Evolutionary conservation across 2,888 invertebrate species (phyloP).

Genomic region (Dione vanillae): DNA sequence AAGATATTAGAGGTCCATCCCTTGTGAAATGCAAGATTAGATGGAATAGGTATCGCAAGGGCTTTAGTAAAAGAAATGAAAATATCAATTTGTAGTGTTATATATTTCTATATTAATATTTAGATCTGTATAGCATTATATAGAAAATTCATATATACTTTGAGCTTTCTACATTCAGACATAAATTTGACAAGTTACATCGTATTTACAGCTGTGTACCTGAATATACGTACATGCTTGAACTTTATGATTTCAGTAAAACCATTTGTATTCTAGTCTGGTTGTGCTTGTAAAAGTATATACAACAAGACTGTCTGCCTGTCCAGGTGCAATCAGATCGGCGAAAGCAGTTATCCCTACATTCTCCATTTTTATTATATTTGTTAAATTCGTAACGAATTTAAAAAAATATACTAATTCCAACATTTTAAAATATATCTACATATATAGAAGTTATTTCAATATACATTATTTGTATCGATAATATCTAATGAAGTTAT

Average conservation of each 20-base stretch:
- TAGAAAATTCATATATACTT: slow-evolving; percentile 10
- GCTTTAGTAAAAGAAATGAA: not conserved
- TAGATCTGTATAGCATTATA: not conserved
- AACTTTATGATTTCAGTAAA: slow-evolving; percentile 73
- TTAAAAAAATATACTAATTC: not conserved
- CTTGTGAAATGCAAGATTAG: slow-evolving; percentile 43
- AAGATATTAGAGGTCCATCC: slow-evolving; percentile 51
- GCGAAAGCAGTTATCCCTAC: slow-evolving; percentile 32
- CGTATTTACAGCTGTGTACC: slow-evolving; percentile 43
- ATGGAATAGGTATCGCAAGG: slow-evolving; percentile 37
- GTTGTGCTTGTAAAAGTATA: slow-evolving; percentile 69
- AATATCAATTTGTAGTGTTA: not conserved
- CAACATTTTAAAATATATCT: too few relatives aligned
- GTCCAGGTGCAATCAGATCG: slow-evolving; percentile 73
- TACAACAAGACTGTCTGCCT: slow-evolving; percentile 57
- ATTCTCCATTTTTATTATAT: slow-evolving; percentile 13
- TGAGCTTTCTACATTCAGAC: slow-evolving; percentile 10
- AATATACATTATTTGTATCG: too few relatives aligned
- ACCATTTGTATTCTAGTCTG: slow-evolving; percentile 76
- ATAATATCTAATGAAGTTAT: too few relatives aligned
- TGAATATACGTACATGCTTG: slow-evolving; percentile 65
- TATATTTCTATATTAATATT: not conserved
- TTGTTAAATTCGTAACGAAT: not conserved
- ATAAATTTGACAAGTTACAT: slow-evolving; percentile 33
- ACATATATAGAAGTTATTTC: too few relatives aligned